phyloP scores from a whole-genome alignment of 2,113 vertebrate species.

The Plecotus auritus region DNA sequence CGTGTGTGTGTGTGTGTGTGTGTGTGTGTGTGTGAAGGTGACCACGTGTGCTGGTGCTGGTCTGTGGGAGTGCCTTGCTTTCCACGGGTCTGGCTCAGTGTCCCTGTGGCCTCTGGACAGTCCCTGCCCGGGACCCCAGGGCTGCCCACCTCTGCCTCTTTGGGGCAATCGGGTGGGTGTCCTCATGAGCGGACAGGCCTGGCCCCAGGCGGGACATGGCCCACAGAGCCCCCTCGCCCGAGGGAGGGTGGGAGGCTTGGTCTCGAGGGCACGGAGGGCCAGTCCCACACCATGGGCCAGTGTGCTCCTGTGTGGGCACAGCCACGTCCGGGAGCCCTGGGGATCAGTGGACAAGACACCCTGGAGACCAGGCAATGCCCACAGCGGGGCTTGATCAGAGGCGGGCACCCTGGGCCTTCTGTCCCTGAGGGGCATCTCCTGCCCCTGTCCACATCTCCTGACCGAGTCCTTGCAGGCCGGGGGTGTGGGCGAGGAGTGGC shows the following conservation, averaged over 20 bases:
- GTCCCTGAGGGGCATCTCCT: neutral
- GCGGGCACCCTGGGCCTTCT: fast-evolving
- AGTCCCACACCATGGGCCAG: neutral
- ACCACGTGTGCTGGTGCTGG: too few species aligned
- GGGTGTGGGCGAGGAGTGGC: neutral
- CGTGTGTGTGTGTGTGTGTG: too few species aligned
- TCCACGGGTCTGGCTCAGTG: neutral
- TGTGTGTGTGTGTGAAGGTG: neutral
- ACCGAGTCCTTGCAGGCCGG: fast-evolving
- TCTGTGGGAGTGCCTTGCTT: neutral
- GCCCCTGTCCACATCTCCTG: fast-evolving
- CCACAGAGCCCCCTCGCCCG: too few species aligned
- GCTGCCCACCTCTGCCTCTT: neutral
- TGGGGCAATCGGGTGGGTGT: neutral
- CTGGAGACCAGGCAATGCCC: fast-evolving
- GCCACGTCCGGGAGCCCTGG: neutral
- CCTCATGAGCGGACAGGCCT: neutral
- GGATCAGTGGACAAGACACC: neutral
- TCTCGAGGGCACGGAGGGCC: neutral
- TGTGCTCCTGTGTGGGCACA: fast-evolving
- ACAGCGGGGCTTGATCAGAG: neutral
- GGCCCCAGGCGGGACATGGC: neutral
- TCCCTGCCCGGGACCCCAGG: neutral
- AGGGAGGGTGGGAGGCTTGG: neutral
- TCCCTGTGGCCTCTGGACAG: neutral